Conservation (phyloP, 2,888 invertebrate species). For the Caenorhabditis imperialis region DNA sequence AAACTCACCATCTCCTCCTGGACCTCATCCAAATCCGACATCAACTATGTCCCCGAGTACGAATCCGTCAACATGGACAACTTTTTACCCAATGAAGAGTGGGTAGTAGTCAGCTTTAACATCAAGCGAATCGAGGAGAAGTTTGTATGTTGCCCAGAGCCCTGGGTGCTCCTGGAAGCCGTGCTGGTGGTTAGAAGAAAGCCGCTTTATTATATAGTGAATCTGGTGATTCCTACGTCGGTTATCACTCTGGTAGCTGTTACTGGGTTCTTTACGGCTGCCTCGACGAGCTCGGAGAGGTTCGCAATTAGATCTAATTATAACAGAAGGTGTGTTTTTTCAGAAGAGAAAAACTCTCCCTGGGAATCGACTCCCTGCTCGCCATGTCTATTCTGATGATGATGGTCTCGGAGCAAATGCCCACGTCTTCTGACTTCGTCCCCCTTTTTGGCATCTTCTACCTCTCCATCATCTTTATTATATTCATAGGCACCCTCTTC, state of each 20-base stretch:
- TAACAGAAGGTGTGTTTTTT: not conserved
- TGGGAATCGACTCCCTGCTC: slow-evolving; percentile 78
- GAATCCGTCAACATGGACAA: slow-evolving; percentile 74
- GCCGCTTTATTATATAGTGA: slow-evolving; percentile 74
- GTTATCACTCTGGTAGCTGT: slow-evolving; percentile 79
- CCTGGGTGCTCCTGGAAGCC: slow-evolving; percentile 76
- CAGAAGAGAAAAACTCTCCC: slow-evolving; percentile 73
- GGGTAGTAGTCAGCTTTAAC: slow-evolving; percentile 75
- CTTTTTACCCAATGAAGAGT: slow-evolving; percentile 76
- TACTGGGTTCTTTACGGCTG: slow-evolving; percentile 80
- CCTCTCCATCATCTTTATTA: slow-evolving; percentile 76
- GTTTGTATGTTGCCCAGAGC: slow-evolving; percentile 77
- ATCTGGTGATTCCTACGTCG: slow-evolving; percentile 79
- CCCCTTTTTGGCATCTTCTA: slow-evolving; percentile 77
- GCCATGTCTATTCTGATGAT: slow-evolving; percentile 81
- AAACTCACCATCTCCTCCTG: slow-evolving; percentile 75
- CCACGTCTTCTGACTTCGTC: slow-evolving; percentile 78
- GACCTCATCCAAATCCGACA: slow-evolving; percentile 75
- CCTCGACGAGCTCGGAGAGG: slow-evolving; percentile 79
- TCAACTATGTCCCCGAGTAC: slow-evolving; percentile 73
- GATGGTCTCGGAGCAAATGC: slow-evolving; percentile 80
- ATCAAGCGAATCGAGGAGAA: slow-evolving; percentile 74
- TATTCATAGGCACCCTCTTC: slow-evolving; percentile 77
- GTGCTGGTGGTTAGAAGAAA: slow-evolving; percentile 74
- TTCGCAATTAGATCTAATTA: not conserved